Percentiles rank a stretch among this genome's conserved stretches.
Conservation (phyloP, 2,888 invertebrate species). For the Allygus modestus region DNA sequence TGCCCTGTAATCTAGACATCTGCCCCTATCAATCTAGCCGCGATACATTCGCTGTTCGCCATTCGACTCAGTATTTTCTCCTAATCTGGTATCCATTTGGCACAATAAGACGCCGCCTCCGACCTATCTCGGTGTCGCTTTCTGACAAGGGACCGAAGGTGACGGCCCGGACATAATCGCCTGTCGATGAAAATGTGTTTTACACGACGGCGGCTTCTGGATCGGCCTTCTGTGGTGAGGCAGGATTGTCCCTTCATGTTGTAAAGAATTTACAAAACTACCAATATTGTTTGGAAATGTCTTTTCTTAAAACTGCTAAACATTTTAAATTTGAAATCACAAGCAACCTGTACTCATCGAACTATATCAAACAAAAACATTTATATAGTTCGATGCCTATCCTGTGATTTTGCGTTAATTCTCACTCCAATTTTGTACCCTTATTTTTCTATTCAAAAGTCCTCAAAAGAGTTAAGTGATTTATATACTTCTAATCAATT, state of each 20-base stretch:
- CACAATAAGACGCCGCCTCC: conserved; percentile 18
- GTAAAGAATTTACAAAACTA: too few relatives aligned
- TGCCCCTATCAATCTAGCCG: conserved; percentile 45
- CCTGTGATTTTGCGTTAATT: too few relatives aligned
- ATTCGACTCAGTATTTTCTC: conserved; percentile 26
- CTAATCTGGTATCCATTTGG: conserved; percentile 40
- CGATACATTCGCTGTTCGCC: conserved; percentile 3
- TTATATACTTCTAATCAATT: too few relatives aligned
- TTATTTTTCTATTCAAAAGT: too few relatives aligned
- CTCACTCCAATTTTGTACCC: too few relatives aligned
- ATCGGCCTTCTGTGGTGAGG: not conserved
- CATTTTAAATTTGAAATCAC: too few relatives aligned
- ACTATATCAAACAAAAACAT: too few relatives aligned
- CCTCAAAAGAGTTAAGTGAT: too few relatives aligned
- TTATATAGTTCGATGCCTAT: too few relatives aligned
- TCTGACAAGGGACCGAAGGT: not conserved
- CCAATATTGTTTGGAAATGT: too few relatives aligned
- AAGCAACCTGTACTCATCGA: too few relatives aligned
- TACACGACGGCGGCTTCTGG: not conserved
- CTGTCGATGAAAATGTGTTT: conserved; percentile 6
- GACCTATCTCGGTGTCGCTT: not conserved
- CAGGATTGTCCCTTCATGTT: conserved; percentile 11
- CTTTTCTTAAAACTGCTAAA: too few relatives aligned
- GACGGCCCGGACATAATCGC: not conserved
- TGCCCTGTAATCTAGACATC: conserved; percentile 56